Evolutionary conservation across 37 sponge, comb jelly and placozoan species (phyloP), one percentile per base, ranked within the genome.

Genomic region (Beroe forskalii): DNA sequence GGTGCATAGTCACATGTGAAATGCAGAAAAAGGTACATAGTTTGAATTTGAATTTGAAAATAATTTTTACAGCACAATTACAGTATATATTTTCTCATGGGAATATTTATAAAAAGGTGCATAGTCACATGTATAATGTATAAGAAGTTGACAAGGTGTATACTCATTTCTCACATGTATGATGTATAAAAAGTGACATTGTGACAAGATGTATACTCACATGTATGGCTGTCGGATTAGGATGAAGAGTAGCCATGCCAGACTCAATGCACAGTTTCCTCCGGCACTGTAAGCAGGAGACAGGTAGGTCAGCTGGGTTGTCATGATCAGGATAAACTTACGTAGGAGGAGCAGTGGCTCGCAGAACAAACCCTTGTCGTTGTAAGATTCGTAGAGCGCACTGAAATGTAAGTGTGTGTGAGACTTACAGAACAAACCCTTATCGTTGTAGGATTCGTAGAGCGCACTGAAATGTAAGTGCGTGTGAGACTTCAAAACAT

Each of bases 161-260:
- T n/a, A n/a, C n/a, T n/a, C n/a, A n/a, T n/a, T n/a, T n/a, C n/a
- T n/a, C n/a, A n/a, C n/a, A n/a, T n/a, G n/a, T n/a, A n/a, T n/a
- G n/a, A n/a, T n/a, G n/a, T n/a, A n/a, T n/a, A n/a, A n/a, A n/a
- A n/a, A n/a, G n/a, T n/a, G n/a, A n/a, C n/a, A n/a, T n/a, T n/a
- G n/a, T n/a, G n/a, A n/a, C n/a, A n/a, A n/a, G n/a, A n/a, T n/a
- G n/a, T n/a, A n/a, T n/a, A 80, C 86, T 80, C 40, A 80, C 86
- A 80, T 80, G 86, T 80, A 80, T n/a, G 86, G 86, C 27, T 80
- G 86, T 80, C 86, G 23, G 48, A 80, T 80, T 1, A 80, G 12
- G 55, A 80, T 43, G 6, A 80, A 38, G 35, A 80, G 55, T 9
- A 80, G 30, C 86, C 86, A 80, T 25, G 35, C 24, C 9, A 80